Conservation (phyloP, 2,888 invertebrate species). For the Alsophila aescularia region DNA sequence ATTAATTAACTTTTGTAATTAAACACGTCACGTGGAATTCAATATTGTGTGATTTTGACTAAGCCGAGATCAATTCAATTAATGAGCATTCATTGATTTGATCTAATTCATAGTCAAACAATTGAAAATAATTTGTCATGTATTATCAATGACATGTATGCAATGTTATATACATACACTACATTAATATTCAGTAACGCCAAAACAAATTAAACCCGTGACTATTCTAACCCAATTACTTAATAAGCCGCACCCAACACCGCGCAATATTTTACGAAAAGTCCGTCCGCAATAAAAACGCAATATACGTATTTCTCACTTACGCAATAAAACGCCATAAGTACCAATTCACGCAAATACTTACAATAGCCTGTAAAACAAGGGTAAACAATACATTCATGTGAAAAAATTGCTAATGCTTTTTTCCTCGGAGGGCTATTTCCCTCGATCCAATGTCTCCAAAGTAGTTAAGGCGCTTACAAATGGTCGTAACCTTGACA, state of each 20-base stretch:
- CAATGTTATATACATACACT: background rate
- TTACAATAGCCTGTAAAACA: constrained; percentile 49
- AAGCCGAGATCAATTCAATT: too few species aligned
- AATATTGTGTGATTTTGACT: too few species aligned
- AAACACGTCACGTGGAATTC: too few species aligned
- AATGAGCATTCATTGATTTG: too few species aligned
- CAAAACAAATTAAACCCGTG: constrained; percentile 4
- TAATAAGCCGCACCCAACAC: constrained; percentile 20
- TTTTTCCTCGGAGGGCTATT: constrained; percentile 35
- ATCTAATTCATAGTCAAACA: too few species aligned
- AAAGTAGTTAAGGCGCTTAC: constrained; percentile 17
- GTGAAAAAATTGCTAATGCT: constrained; percentile 41
- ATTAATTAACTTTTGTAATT: too few species aligned
- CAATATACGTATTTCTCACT: constrained; percentile 49
- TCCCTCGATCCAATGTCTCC: constrained; percentile 33
- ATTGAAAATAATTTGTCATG: too few species aligned
- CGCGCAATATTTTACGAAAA: constrained; percentile 32
- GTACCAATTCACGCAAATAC: constrained; percentile 51
- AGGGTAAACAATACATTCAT: constrained; percentile 49
- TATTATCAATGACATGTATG: too few species aligned
- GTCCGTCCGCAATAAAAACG: constrained; percentile 41
- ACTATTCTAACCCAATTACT: constrained; percentile 29
- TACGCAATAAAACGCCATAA: constrained; percentile 44
- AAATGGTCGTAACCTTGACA: constrained; percentile 8
- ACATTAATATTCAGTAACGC: background rate